phyloP scores from a whole-genome alignment of 2,113 vertebrate species.

The Nicator chloris region DNA sequence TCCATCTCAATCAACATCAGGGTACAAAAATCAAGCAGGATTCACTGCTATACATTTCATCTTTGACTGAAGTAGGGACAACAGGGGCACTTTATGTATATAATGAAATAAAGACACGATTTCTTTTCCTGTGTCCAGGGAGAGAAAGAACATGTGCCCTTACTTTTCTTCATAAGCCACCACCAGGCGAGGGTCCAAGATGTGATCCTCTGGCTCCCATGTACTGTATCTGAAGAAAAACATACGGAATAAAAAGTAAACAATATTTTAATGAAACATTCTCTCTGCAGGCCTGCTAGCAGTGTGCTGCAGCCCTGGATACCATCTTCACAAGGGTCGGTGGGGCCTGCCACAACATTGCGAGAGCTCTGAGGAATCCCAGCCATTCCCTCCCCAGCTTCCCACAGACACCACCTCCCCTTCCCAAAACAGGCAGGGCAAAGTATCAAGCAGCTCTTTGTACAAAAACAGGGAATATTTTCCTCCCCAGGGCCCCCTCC shows the following conservation, averaged over 20 bases:
- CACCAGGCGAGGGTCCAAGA: conserved; percentile 96
- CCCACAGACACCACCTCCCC: neutral
- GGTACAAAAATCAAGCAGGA: neutral
- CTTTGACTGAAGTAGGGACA: neutral
- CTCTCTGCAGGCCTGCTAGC: neutral
- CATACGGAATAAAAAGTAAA: conserved; percentile 38
- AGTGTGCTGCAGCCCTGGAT: neutral
- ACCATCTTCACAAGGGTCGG: neutral
- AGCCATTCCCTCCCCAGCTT: neutral
- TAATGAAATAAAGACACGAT: neutral
- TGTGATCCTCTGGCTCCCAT: conserved; percentile 98
- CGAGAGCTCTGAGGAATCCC: conserved; percentile 5
- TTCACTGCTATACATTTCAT: neutral
- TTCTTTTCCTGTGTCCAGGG: neutral
- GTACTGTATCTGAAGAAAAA: conserved; percentile 90
- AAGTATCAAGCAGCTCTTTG: neutral
- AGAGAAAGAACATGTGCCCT: conserved; percentile 54
- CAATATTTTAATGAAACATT: conserved; percentile 8
- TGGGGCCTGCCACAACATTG: neutral
- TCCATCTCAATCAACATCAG: neutral
- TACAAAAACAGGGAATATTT: neutral
- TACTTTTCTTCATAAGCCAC: conserved; percentile 97
- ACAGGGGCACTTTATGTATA: neutral
- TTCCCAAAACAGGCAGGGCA: neutral
- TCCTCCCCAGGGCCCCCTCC: neutral